phyloP scores from a whole-genome alignment of 2,113 vertebrate genomes.

The Odocoileus hemionus region DNA sequence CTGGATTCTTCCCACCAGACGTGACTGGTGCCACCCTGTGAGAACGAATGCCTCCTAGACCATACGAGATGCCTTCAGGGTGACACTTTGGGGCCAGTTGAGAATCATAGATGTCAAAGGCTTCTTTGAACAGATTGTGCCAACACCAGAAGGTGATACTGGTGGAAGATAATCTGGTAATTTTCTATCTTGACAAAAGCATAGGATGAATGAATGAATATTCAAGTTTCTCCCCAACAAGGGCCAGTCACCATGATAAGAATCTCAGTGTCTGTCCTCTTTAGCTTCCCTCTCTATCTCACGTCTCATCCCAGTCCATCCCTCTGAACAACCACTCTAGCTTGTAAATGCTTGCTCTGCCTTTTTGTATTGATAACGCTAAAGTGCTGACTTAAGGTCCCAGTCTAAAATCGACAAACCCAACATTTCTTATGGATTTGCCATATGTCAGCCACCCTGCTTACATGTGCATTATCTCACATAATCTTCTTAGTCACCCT shows the following conservation, averaged over 20 bases:
- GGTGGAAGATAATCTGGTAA: not conserved
- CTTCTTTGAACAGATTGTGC: not conserved
- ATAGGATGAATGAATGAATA: not conserved
- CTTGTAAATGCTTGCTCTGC: not conserved
- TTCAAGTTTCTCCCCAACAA: not conserved
- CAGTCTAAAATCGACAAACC: not conserved
- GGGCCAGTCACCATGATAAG: not conserved
- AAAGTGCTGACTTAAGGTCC: not conserved
- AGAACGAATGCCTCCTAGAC: not conserved
- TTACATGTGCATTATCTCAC: not conserved
- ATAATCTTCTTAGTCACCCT: not conserved
- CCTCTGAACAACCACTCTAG: not conserved
- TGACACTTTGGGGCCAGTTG: not conserved
- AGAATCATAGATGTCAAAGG: not conserved
- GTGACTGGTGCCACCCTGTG: too few species aligned
- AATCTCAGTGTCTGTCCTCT: not conserved
- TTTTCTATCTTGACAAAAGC: not conserved
- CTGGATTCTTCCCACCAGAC: not conserved
- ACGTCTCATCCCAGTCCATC: not conserved
- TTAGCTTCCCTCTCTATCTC: not conserved
- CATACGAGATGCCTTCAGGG: not conserved
- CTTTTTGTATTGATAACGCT: not conserved
- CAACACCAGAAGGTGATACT: not conserved
- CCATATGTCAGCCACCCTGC: not conserved
- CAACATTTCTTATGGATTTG: not conserved